Base-by-base conservation (phyloP, 2,888 invertebrate genomes). In the Chesias legatella region DNA sequence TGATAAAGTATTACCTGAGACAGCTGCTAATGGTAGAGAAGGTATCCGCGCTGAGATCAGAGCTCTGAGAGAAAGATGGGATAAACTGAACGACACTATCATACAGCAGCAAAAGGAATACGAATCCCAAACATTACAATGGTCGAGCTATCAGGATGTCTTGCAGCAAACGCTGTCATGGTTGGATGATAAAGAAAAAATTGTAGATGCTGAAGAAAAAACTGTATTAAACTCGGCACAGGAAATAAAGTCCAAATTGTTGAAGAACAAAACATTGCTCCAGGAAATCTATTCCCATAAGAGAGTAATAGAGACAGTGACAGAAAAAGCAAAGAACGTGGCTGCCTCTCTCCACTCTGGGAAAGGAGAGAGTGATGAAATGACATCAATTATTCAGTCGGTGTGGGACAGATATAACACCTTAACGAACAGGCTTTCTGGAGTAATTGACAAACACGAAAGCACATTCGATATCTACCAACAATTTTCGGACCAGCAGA, bases 251-350 rank as follows among this genome's bases (percentile, higher is more conserved):
- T 93, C 95, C 0, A 95, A 95, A 72, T 74, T 97, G 24, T 85
- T 95, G 20, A 97, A 97, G 74, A 93, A 94, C 64, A 97, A 95
- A 90, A 94, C 95, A 0, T 89, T 93, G 30, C 90, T 95, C 36
- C 97, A 98, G 83, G 98, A 98, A 80, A 95, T 97, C 11, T 85
- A 93, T 41, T 94, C 97, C 0, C 95, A 98, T 67, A 97, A 97
- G 72, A 90, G 97, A 54, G 93, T 97, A 3, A 93, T 98, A 26
- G 98, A 98, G 81, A 93, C 94, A 3, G 93, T 98, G 1, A 94
- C 94, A 5, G 97, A 97, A 65, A 98, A 97, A 75, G 96, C 96
- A 0, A 92, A 93, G 55, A 90, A 90, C 9, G 90, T 94, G 1
- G 89, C 92, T 33, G 88, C 92, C 51, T 90, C 89, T 28, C 82